These are phyloP conservation scores for Falco biarmicus DNA, from an alignment of 2,797 vertebrate species.

Conservation along the genomic window DNA sequence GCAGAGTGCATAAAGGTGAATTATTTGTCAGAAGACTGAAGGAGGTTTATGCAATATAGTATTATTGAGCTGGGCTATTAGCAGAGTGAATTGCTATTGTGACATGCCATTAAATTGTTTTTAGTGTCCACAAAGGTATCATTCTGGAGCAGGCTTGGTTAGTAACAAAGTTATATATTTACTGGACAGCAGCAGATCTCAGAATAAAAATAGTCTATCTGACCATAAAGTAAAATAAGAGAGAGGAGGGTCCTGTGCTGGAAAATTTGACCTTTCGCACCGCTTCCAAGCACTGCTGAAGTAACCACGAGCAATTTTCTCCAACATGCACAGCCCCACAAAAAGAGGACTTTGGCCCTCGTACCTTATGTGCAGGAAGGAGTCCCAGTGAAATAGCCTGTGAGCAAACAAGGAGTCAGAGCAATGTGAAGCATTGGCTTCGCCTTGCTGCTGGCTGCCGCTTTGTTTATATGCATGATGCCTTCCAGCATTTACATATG, in stretches of 20 bases:
- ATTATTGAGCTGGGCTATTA: slow-evolving; percentile 84
- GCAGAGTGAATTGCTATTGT: slow-evolving; percentile 85
- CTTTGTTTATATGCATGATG: not conserved
- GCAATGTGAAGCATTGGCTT: not conserved
- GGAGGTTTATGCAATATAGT: slow-evolving; percentile 82
- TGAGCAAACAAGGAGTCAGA: not conserved
- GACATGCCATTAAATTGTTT: slow-evolving; percentile 86
- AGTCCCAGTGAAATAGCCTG: not conserved
- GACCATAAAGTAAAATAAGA: slow-evolving; percentile 67
- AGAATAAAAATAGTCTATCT: slow-evolving; percentile 72
- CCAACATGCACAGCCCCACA: too few relatives aligned
- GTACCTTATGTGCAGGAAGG: not conserved
- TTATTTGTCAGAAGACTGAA: slow-evolving; percentile 81
- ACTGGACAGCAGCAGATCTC: slow-evolving; percentile 81
- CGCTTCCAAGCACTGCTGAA: not conserved
- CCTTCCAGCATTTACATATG: not conserved
- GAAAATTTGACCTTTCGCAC: not conserved
- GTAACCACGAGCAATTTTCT: not conserved
- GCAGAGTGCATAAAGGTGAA: slow-evolving; percentile 82
- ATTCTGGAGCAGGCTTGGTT: slow-evolving; percentile 80
- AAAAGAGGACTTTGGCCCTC: not conserved
- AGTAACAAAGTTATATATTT: slow-evolving; percentile 84
- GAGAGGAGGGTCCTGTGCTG: not conserved
- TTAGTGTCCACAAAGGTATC: slow-evolving; percentile 86
- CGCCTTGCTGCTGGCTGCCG: not conserved